Evolutionary conservation across 2,888 invertebrate genomes (phyloP), one percentile per base, ranked within the genome.

Genomic region (Pedicia rivosa): DNA sequence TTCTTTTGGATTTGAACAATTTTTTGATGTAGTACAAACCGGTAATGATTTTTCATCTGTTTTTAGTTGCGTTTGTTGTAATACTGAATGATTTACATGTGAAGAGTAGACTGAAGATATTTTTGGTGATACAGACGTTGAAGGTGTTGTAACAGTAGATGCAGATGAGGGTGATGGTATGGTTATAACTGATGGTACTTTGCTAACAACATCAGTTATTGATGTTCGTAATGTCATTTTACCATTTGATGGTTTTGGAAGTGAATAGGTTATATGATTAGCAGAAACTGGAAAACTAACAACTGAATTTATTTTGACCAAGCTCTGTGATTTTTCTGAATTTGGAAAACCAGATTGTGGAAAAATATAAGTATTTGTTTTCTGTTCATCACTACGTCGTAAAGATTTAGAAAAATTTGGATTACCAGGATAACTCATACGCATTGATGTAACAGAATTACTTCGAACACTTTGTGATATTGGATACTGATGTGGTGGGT

Each of bases 11-110:
- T 61, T 62, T 29, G 56, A 50, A 37, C 62, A 62, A 43, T 62
- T 62, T 45, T 61, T 62, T 15, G 59, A 60, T 39, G 61, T 61
- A 36, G 62, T 62, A 43, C 61, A 59, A 33, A 61, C 60, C 3
- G 62, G 62, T 40, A 61, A 48, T 41, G 59, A 54, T 39, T 57
- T 59, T 16, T 42, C 42, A 25, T 35, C 36, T 5, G 36, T 22
- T 16, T 25, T 35, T 34, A 25, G 9, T 35, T 37, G 15, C 3
- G 24, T 10, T 24, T 8, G 24, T 24, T 8, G n/a, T 24, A 24
- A 5, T 24, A 24, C 3, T 24, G 24, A n/a, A 10, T 24, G 24
- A 24, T 24, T 8, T 7, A 10, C 10, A 24, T 24, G 24, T 24
- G 8, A 10, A 24, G 8, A n/a, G 4, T 24, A n/a, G n/a, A n/a